Base-by-base conservation (phyloP, 2,888 invertebrate genomes). In the Nomada hirtipes region DNA sequence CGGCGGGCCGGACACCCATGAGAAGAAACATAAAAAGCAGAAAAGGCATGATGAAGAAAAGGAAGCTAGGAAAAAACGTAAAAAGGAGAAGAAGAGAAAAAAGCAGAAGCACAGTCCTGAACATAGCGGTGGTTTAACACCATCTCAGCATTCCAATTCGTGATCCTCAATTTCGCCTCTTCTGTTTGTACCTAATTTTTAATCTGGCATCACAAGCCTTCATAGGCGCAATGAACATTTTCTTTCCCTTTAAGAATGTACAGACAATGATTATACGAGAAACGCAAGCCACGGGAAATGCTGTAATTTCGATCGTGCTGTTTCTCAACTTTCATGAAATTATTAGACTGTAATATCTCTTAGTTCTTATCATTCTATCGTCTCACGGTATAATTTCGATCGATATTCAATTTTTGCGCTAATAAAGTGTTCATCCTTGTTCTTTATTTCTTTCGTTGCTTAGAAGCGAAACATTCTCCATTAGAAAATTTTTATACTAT, bases 41-140 rank as follows among this genome's bases (percentile, higher is more conserved):
- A 98, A 98, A 93, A 95, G 98, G 53, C 98, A 98, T 89, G 98
- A 98, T 89, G 98, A 98, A 87, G 98, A 98, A 90, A 98, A 98
- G 91, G 98, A 98, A 91, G 93, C 93, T 11, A 95, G 98, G 52
- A 98, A 98, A 94, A 98, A 98, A 93, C 95, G 98, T 91, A 98
- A 98, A 96, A 98, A 98, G 94, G 98, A 98, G 92, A 98, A 98
- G 94, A 98, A 98, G 91, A 95, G 98, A 89, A 98, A 98, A 96
- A 98, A 98, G 94, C 98, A 98, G 91, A 98, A 98, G 91, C 98
- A 98, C 94, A 98, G 98, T 92, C 98, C 98, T 0, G 98, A 98
- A 92, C 98, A 97, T 91, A 95, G 95, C 60, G 96, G 96, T 11
- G 96, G 96, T 50, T 95, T 95, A 76, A 95, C 96, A 82, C 95